A percentile compares a stretch with the other conserved stretches of the same genome.
These are phyloP conservation scores for Pagetopsis macropterus DNA, from an alignment of 2,797 vertebrate genomes.

Conservation along the genomic window DNA sequence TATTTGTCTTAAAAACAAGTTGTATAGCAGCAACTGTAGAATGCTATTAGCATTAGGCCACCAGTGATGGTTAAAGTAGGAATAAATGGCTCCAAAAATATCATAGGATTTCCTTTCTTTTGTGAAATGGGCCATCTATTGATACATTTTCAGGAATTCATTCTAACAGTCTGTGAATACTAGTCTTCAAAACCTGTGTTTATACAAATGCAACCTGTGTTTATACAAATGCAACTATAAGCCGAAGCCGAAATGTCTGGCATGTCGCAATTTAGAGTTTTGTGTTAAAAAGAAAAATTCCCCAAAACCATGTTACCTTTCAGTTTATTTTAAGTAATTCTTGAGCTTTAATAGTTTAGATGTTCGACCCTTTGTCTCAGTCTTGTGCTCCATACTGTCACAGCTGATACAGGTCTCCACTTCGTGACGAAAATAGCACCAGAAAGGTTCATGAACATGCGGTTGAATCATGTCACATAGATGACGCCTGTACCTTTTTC, in stretches of 20 bases:
- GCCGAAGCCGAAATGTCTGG: background rate
- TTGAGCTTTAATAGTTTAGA: background rate
- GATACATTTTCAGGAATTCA: background rate
- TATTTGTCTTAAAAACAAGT: background rate
- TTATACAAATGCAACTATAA: background rate
- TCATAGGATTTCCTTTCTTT: background rate
- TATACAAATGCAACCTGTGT: background rate
- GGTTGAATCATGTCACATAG: background rate
- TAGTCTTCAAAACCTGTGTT: background rate
- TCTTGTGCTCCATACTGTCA: background rate
- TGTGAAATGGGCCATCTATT: background rate
- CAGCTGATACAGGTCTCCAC: slow-evolving; percentile 2
- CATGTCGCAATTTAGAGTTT: background rate
- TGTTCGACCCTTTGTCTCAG: background rate
- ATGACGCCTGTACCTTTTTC: background rate
- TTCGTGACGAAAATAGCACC: slow-evolving; percentile 10
- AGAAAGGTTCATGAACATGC: slow-evolving; percentile 33
- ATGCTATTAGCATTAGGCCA: background rate
- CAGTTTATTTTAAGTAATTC: background rate
- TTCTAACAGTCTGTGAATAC: background rate
- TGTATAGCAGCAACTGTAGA: background rate
- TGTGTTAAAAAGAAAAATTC: background rate
- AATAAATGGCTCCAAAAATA: background rate
- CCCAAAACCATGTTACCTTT: background rate
- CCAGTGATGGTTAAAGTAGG: background rate